Base-by-base conservation (phyloP, 2,113 vertebrate genomes). In the Etheostoma cragini region DNA sequence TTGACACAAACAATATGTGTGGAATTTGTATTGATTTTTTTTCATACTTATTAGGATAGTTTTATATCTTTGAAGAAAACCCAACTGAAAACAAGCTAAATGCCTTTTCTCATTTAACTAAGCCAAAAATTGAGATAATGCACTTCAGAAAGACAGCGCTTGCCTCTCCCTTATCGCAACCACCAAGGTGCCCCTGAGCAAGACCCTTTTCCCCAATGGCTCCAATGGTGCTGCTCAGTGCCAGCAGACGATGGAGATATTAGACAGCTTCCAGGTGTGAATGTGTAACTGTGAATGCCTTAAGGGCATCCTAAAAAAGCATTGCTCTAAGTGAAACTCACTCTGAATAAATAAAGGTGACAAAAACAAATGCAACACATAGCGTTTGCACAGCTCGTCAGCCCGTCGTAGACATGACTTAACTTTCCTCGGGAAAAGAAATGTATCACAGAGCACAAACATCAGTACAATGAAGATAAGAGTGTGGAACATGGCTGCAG, bases 21-120 rank as follows among this genome's bases (percentile, higher is more conserved):
- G 19, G 22, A 0, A 22, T 49, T 26, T 68, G 15, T 46, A 82
- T 45, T 22, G 45, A 72, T 71, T 67, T 46, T 61, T 66, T 67
- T 35, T n/a, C 6, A 6, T 2, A 47, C 35, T 74, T 42, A 10
- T 42, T 22, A 14, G 14, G 12, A 15, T 45, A 15, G 7, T n/a
- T 7, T 16, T 42, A 62, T 15, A 21, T 30, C 38, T 33, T 4
- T 56, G 62, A 6, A 65, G 49, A 57, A 49, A 78, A 26, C 3
- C 47, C 8, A 14, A 33, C 6, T 61, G 6, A 61, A 22, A 35
- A 26, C 11, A 38, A 49, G 0, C 4, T 17, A 4, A 56, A 15
- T 13, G 17, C 12, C 13, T 60, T 33, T 54, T 13, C 16, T 35
- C 10, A 35, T n/a, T 50, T 21, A 33, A 33, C 45, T 17, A 26